Conservation (phyloP, 2,113 vertebrate genomes). For the Cottus gobio region DNA sequence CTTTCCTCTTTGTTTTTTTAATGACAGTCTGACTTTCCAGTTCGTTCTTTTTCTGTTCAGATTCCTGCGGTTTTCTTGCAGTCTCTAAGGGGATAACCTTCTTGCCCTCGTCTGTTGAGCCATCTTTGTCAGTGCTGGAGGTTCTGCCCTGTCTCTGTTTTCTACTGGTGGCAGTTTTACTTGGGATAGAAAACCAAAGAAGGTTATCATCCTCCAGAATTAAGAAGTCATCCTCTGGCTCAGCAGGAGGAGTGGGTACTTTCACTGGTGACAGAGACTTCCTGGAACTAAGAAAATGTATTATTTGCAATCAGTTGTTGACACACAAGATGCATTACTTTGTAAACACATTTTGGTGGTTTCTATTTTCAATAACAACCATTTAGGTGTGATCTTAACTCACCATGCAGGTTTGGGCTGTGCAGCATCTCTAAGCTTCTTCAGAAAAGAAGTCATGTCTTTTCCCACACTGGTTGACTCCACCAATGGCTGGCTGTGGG, state of each 20-base stretch:
- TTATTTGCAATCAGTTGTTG: not conserved
- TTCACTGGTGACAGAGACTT: conserved; percentile 37
- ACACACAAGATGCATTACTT: not conserved
- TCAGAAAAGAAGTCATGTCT: conserved; percentile 61
- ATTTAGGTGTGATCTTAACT: conserved; percentile 17
- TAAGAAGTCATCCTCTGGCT: conserved; percentile 78
- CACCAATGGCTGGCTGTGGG: not conserved
- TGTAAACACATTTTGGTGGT: not conserved
- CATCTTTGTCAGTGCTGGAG: conserved; percentile 35
- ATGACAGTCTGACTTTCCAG: not conserved
- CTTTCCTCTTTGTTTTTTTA: conserved; percentile 23
- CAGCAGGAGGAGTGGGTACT: conserved; percentile 36
- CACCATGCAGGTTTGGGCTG: conserved; percentile 64
- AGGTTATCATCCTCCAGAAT: conserved; percentile 80
- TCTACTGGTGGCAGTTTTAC: conserved; percentile 43
- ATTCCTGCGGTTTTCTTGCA: conserved; percentile 18
- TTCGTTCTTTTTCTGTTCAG: not conserved
- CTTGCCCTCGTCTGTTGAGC: conserved; percentile 24
- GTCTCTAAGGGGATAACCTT: not conserved
- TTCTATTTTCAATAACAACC: not conserved
- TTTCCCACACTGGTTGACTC: conserved; percentile 9
- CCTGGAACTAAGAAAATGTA: conserved; percentile 34
- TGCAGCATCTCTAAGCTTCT: conserved; percentile 62
- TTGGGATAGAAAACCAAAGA: conserved; percentile 69
- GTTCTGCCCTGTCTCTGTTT: conserved; percentile 34